phyloP scores from a whole-genome alignment of 2,888 invertebrate genomes.

The Chrysopilus asiliformis region DNA sequence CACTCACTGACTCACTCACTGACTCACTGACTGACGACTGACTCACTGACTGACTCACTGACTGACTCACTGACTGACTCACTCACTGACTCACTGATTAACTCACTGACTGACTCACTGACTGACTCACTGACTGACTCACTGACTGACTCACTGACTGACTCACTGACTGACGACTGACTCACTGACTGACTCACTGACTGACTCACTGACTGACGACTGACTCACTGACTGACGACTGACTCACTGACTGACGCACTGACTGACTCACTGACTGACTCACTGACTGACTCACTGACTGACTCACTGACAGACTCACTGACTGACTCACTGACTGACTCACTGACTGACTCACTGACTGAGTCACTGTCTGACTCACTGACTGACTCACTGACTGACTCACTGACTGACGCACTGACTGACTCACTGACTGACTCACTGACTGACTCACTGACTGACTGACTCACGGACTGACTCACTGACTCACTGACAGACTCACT shows the following conservation, averaged over 20 bases:
- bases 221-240: background rate
- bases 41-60: conserved; percentile 1
- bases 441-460: conserved; percentile 2
- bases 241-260: background rate
- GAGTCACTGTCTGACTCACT: background rate
- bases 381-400: conserved; percentile 2
- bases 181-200: background rate
- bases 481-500: conserved; percentile 2
- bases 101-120: background rate
- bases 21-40: conserved; percentile 1
- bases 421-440: conserved; percentile 4
- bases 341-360: conserved; percentile 1
- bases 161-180: background rate
- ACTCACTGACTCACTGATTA: background rate
- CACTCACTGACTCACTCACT: conserved; percentile 1
- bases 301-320: conserved; percentile 4
- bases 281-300: conserved; percentile 1
- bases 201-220: background rate
- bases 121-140: conserved; percentile 3
- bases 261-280: conserved; percentile 1
- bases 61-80: conserved; percentile 2
- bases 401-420: conserved; percentile 3
- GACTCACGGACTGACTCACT: conserved; percentile 1
- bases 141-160: conserved; percentile 2
- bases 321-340: conserved; percentile 2